phyloP scores from a whole-genome alignment of 2,888 invertebrate species.

The Acronicta aceris region DNA sequence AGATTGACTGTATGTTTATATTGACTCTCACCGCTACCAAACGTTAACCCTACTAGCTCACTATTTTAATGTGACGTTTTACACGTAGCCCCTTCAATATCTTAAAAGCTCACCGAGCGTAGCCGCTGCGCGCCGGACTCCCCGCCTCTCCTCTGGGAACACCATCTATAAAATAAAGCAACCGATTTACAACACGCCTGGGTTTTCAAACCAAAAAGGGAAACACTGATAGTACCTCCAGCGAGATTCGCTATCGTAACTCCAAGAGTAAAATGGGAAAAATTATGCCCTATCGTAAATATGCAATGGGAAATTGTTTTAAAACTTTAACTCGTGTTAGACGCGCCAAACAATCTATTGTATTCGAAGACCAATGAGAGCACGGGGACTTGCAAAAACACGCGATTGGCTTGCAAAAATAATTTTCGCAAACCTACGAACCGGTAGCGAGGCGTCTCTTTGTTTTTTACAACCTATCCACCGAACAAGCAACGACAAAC shows the following conservation, averaged over 20 bases:
- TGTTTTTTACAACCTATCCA: constrained; percentile 75
- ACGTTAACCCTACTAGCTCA: constrained; percentile 56
- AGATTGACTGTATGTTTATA: constrained; percentile 30
- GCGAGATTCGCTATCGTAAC: constrained; percentile 74
- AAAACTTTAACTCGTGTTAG: constrained; percentile 39
- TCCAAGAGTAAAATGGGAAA: constrained; percentile 64
- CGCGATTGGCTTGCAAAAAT: constrained; percentile 87
- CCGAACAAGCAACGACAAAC: constrained; percentile 69
- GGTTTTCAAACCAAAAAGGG: constrained; percentile 82
- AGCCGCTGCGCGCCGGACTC: constrained; percentile 66
- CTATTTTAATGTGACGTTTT: constrained; percentile 71
- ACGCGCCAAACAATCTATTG: constrained; percentile 77
- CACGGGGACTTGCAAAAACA: constrained; percentile 68
- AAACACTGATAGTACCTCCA: constrained; percentile 78
- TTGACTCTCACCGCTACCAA: constrained; percentile 33
- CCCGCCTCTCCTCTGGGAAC: constrained; percentile 76
- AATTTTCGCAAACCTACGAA: constrained; percentile 79
- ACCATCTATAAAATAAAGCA: constrained; percentile 88
- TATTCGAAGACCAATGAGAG: constrained; percentile 78
- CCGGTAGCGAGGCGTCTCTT: constrained; percentile 75
- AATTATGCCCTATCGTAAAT: constrained; percentile 72
- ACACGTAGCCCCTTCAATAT: constrained; percentile 78
- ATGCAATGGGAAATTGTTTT: constrained; percentile 68
- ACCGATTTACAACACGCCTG: constrained; percentile 86
- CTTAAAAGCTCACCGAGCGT: constrained; percentile 81